Evolutionary conservation across 2,113 vertebrate species (phyloP), one percentile per base, ranked within the genome.

Genomic region (Cricetomys ansorgei): DNA sequence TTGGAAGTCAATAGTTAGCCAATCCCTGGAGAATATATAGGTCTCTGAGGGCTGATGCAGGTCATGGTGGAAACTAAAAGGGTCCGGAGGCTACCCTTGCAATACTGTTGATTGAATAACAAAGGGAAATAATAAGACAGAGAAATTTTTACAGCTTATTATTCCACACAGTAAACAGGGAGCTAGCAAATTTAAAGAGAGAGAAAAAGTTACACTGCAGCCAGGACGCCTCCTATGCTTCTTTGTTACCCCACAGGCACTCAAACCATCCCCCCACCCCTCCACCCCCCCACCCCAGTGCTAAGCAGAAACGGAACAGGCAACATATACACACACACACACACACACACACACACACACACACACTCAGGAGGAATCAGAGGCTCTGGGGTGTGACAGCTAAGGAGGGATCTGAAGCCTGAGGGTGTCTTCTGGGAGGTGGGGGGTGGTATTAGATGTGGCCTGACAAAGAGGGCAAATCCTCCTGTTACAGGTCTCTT

Each of bases 351-450:
- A n/a, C n/a, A n/a, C n/a, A n/a, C n/a, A n/a, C n/a, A n/a, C 13
- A 4, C 15, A 48, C 55, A 69, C 50, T 45, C 16, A n/a, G 23
- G n/a, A 88, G 81, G 27, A 75, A 37, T 85, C 69, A 13, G 59
- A 93, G 48, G 19, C 37, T 55, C 40, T 27, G 31, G 19, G 23
- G 31, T 40, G 37, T 31, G n/a, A n/a, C 37, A 45, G 2, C 17
- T 15, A 72, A 29, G 16, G 43, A 79, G 79, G 50, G 45, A 40
- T 69, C 53, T 72, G 77, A 87, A 91, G 40, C 40, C 25, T 40
- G 25, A 59, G 40, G 34, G 2, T 40, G 1, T 8, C 2, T 37
- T 0, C 13, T 83, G 19, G 2, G 9, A 3, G 25, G 21, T 25
- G 2, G 9, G 5, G 25, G 21, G 3, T n/a, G n/a, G n/a, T n/a